phyloP scores from a whole-genome alignment of 64 coral and sea anemone species.

The Hydrozoanthus tunicans region DNA sequence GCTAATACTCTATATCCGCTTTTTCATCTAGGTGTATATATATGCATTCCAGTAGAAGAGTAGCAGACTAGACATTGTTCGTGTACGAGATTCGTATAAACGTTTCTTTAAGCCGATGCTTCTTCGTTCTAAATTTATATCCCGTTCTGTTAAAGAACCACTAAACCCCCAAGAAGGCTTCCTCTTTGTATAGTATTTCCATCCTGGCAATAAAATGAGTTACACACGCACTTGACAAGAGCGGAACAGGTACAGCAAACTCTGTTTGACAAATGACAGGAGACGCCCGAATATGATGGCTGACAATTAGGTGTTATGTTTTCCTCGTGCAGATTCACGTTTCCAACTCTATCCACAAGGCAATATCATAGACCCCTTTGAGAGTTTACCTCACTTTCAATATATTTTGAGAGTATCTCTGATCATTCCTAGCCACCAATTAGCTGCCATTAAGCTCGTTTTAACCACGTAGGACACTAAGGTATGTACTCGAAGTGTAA shows the following conservation, averaged over 20 bases:
- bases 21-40: background rate
- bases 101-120: background rate
- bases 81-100: background rate
- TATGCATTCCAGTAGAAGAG: background rate
- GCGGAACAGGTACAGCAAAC: constrained; percentile 1
- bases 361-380: no score
- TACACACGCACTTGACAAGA: background rate
- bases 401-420: background rate
- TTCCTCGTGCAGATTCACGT: background rate
- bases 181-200: constrained; percentile 43
- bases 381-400: background rate
- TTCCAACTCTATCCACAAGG: no score
- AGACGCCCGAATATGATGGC: background rate
- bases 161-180: constrained; percentile 10
- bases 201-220: constrained; percentile 7
- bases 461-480: background rate
- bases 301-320: background rate
- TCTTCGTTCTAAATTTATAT: background rate
- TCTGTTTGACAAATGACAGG: constrained; percentile 1
- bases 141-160: background rate
- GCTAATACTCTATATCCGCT: no score
- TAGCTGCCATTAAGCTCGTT: background rate
- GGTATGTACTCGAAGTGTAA: background rate
- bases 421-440: background rate
- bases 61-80: background rate